Base-by-base conservation (phyloP, 1,140 invertebrate species). In the Plodia interpunctella region DNA sequence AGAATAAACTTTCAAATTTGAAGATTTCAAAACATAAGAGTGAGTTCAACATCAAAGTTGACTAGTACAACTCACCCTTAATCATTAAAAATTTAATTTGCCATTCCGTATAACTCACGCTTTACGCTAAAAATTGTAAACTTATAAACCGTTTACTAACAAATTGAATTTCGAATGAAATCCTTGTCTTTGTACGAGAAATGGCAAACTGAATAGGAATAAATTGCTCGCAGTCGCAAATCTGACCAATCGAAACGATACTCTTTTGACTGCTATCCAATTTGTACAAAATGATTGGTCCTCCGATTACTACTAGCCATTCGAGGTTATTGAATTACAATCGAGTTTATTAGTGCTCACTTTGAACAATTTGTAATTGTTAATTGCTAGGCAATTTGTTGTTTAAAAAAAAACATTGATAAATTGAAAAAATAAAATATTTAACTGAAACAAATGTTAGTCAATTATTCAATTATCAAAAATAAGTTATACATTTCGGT, bases 181-280 rank as follows among this genome's bases (percentile, higher is more conserved):
- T 50, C 49, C 17, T 32, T 6, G n/a, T 57, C 56, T 57, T 57
- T 57, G 56, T 51, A 15, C n/a, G 25, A 18, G 28, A 57, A 57
- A 51, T 20, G 49, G 56, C 5, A 44, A 25, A 28, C 44, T 62
- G 53, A 62, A 66, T 58, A 58, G 51, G 51, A 65, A 64, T 60
- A 65, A 65, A 66, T 59, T 55, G 64, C 54, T 56, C 59, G 59
- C 59, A 62, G 52, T 62, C 56, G 66, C 66, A 68, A 65, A 68
- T 64, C 59, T 62, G 62, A 64, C 57, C 63, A 63, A 68, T 62
- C 57, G 66, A 62, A 63, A 56, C 58, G 65, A 55, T 63, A 60
- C 59, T 68, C 62, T 68, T 68, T 64, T 68, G 66, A 68, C 62
- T 60, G 53, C 25, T 51, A 68, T 65, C 62, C 62, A 68, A 64